Base-by-base conservation (phyloP, 30 jellyfish, hydroid and myxozoan species). In the Aurelia sp. region DNA sequence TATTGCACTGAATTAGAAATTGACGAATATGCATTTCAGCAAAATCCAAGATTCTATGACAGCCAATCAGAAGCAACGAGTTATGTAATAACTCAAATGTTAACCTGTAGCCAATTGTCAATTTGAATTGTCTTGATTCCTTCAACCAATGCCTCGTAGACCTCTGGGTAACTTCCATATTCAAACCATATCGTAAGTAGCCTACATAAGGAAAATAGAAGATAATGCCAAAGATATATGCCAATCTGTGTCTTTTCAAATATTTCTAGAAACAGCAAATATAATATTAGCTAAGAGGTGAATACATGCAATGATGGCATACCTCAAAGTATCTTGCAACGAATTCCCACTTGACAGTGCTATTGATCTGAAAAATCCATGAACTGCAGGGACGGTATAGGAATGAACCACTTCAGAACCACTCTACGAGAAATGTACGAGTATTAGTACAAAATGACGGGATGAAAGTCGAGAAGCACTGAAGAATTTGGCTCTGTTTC, bases 51-150 rank as follows among this genome's bases (percentile, higher is more conserved):
- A 3, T 1, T 7, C 15, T 44, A 6, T 44, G 7, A 44, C 15
- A 7, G 6, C 9, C 55, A 44, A 44, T 13, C 8, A 5, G 55
- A 44, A 44, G 15, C 6, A 4, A 44, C 3, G 15, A 44, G 15
- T 8, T 44, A 44, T 44, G 55, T 44, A 8, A 8, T 44, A 7
- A 7, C 0, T 7, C 55, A 44, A 44, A 8, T 44, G 15, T 8
- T 57, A 35, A 95, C 99, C 97, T 95, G 99, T 16, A 96, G 93
- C 99, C 99, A 96, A 81, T 96, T 91, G 65, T 96, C 99, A 53
- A 96, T 96, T 44, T 96, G 97, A 20, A 96, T 91, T 8, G 97
- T 87, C 67, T 91, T 92, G 63, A 91, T 76, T 50, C 98, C 98
- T 44, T 96, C 97, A 30, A 84, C 97, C 68, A 96, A 81, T 2